Evolutionary conservation across 2,888 invertebrate genomes (phyloP).

Genomic region (Myopa tessellatipennis): DNA sequence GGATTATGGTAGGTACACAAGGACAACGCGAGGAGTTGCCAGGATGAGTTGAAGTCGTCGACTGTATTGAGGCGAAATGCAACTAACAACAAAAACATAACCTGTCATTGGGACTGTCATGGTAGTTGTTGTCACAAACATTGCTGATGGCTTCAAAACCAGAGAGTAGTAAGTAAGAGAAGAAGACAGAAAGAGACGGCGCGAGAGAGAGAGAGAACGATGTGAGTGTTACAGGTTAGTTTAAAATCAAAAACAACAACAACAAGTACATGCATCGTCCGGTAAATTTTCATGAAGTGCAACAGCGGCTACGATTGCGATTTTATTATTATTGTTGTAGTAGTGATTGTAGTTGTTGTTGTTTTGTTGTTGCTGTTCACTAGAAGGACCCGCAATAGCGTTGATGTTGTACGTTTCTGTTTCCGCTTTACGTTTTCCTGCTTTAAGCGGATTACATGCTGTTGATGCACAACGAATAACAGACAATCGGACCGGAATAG

Average conservation of each 20-base stretch:
- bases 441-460: background rate
- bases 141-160: background rate
- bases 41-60: no score
- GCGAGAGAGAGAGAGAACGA: no score
- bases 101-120: no score
- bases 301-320: background rate
- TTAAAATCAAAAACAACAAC: background rate
- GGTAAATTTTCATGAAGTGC: background rate
- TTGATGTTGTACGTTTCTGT: background rate
- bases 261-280: background rate
- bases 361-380: background rate
- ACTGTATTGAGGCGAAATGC: no score
- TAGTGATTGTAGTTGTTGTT: background rate
- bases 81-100: no score
- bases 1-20: background rate
- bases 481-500: no score
- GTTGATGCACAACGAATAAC: background rate
- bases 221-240: no score
- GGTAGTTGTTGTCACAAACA: background rate
- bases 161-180: background rate
- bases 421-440: background rate
- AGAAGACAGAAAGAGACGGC: no score
- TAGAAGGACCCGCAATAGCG: background rate
- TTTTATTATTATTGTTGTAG: slow-evolving; percentile 11
- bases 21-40: no score